Conservation (phyloP, 2,888 invertebrate species). For the Acanthacorydalis orientalis region DNA sequence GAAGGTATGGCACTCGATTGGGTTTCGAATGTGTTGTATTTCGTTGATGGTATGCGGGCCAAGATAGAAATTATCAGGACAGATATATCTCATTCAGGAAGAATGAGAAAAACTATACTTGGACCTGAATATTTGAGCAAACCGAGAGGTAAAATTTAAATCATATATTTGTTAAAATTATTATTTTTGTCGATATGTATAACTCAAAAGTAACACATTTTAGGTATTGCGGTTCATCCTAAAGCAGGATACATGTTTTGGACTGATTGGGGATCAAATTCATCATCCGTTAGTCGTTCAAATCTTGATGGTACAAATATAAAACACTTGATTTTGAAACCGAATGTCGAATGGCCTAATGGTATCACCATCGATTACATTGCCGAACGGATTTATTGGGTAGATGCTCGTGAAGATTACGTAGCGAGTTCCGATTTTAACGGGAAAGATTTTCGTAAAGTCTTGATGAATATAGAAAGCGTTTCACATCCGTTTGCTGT, state of each 20-base stretch:
- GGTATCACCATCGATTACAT: slow-evolving; percentile 73
- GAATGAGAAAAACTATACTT: slow-evolving; percentile 63
- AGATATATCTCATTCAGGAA: slow-evolving; percentile 38
- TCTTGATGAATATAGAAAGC: slow-evolving; percentile 43
- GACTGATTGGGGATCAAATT: slow-evolving; percentile 74
- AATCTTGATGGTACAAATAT: slow-evolving; percentile 61
- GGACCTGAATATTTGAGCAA: slow-evolving; percentile 45
- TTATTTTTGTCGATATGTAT: slow-evolving; percentile 15
- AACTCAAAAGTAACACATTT: slow-evolving; percentile 48
- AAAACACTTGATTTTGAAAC: slow-evolving; percentile 42
- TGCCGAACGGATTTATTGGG: slow-evolving; percentile 71
- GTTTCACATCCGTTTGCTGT: slow-evolving; percentile 76
- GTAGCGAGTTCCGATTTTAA: slow-evolving; percentile 61
- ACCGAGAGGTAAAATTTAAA: slow-evolving; percentile 36
- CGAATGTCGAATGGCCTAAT: slow-evolving; percentile 69
- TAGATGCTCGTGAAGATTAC: slow-evolving; percentile 67
- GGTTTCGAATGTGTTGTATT: slow-evolving; percentile 73
- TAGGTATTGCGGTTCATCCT: slow-evolving; percentile 61
- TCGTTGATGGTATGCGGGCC: slow-evolving; percentile 64
- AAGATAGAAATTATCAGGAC: slow-evolving; percentile 70
- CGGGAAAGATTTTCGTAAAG: slow-evolving; percentile 46
- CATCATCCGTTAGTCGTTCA: slow-evolving; percentile 62
- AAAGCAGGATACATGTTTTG: slow-evolving; percentile 65
- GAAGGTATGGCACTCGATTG: slow-evolving; percentile 84
- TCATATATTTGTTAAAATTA: not conserved